phyloP scores from a whole-genome alignment of 2,797 vertebrate genomes.

The Vireo griseus region DNA sequence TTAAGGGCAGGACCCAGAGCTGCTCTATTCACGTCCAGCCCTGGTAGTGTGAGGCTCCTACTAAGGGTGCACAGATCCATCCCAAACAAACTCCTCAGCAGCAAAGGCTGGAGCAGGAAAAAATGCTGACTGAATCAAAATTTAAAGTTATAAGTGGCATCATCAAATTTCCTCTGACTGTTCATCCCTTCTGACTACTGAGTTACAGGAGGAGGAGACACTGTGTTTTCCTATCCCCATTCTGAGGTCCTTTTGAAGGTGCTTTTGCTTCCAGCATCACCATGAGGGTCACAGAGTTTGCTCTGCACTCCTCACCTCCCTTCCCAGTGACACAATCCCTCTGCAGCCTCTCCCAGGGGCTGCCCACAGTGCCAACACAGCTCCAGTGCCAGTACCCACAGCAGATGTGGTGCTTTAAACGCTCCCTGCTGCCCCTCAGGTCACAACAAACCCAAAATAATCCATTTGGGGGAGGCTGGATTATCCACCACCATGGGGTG shows the following conservation, averaged over 20 bases:
- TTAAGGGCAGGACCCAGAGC: fast-evolving
- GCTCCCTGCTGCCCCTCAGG: neutral
- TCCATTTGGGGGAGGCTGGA: neutral
- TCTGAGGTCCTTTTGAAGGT: neutral
- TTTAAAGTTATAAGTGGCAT: neutral
- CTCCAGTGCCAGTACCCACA: fast-evolving
- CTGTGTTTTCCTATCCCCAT: neutral
- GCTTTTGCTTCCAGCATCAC: neutral
- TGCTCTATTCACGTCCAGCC: neutral
- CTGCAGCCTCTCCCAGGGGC: neutral
- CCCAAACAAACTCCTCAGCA: neutral
- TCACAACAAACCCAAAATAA: neutral
- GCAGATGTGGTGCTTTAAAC: fast-evolving
- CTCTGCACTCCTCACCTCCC: neutral
- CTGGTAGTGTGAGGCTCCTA: fast-evolving
- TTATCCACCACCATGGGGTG: fast-evolving
- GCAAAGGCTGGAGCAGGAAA: neutral
- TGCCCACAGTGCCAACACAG: too few species aligned
- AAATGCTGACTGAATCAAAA: neutral
- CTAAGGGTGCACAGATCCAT: fast-evolving
- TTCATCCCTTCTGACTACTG: neutral
- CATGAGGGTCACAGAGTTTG: neutral
- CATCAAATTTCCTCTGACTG: neutral
- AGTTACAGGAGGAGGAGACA: constrained; percentile 4
- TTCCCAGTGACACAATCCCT: neutral